Evolutionary conservation across 2,888 invertebrate genomes (phyloP), one percentile per base, ranked within the genome.

Genomic region (Lepidocyrtinus sp.): DNA sequence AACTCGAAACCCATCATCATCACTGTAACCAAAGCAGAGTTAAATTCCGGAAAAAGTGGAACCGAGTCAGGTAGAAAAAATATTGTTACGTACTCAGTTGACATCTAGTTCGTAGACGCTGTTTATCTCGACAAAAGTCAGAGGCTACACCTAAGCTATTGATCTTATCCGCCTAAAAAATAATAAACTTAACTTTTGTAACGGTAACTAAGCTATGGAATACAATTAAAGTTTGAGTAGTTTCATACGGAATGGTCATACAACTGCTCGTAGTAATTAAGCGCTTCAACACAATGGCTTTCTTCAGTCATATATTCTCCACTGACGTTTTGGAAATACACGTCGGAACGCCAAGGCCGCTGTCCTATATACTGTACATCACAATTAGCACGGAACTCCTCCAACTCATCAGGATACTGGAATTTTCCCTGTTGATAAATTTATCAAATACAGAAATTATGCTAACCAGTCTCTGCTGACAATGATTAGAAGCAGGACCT

Each of bases 1-100:
- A 86, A 86, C 46, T 86, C 85, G 0, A 81, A 62, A 0, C 85
- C 86, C 86, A 86, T 86, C 71, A 84, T 78, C 62, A 67, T 70
- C 86, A 86, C 86, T 86, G 19, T 19, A 78, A 71, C n/a, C n/a
- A n/a, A n/a, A n/a, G n/a, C n/a, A n/a, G n/a, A 55, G 55, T 55
- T 36, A 9, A 36, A 36, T 5, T 36, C 36, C n/a, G n/a, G n/a
- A n/a, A n/a, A n/a, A n/a, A 19, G 7, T 61, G 17, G 7, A 17
- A 5, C 17, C 5, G 5, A 45, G 15, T 55, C 12, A 55, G 55
- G n/a, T n/a, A 70, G 46, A 24, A 67, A 17, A 36, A 19, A 64
- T 12, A 62, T 36, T 25, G n/a, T n/a, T 50, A 75, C 85, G 75
- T 79, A 86, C 86, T 85, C 21, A 86, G 61, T 72, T 86, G 85